phyloP scores from a whole-genome alignment of 2,797 vertebrate genomes.

The Phylloscopus collybita region DNA sequence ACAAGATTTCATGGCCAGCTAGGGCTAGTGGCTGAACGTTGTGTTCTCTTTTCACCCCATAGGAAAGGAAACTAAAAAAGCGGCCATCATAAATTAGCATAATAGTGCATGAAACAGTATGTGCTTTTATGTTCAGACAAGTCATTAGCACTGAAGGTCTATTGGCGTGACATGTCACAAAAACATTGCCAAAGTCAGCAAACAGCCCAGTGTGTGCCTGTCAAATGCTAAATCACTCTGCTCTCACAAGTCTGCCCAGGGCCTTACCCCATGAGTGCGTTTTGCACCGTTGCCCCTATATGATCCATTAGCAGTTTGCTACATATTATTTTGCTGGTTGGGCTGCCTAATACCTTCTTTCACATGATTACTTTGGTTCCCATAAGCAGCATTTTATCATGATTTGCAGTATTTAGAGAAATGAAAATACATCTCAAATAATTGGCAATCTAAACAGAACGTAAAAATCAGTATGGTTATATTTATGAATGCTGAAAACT shows the following conservation, averaged over 20 bases:
- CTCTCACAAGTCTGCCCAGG: not conserved
- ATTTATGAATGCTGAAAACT: not conserved
- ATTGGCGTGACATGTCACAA: not conserved
- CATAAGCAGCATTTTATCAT: not conserved
- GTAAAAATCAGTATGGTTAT: not conserved
- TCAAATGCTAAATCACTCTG: not conserved
- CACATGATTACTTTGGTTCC: not conserved
- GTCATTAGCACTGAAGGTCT: not conserved
- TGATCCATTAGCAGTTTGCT: not conserved
- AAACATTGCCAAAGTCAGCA: not conserved
- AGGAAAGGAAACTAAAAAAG: not conserved
- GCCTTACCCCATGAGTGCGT: not conserved
- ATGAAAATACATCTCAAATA: not conserved
- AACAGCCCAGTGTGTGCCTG: fast-evolving
- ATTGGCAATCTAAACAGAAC: not conserved
- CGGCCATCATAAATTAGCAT: not conserved
- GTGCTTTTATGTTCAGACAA: not conserved
- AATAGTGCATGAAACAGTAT: not conserved
- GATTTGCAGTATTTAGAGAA: not conserved
- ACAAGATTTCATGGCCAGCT: not conserved
- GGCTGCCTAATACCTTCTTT: not conserved
- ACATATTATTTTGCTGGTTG: not conserved
- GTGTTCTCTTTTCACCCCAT: not conserved
- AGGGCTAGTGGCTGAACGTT: not conserved
- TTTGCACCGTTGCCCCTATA: not conserved